These are phyloP conservation scores for Trachelus iudaicus DNA, from an alignment of 2,888 invertebrate genomes.

Conservation along the genomic window DNA sequence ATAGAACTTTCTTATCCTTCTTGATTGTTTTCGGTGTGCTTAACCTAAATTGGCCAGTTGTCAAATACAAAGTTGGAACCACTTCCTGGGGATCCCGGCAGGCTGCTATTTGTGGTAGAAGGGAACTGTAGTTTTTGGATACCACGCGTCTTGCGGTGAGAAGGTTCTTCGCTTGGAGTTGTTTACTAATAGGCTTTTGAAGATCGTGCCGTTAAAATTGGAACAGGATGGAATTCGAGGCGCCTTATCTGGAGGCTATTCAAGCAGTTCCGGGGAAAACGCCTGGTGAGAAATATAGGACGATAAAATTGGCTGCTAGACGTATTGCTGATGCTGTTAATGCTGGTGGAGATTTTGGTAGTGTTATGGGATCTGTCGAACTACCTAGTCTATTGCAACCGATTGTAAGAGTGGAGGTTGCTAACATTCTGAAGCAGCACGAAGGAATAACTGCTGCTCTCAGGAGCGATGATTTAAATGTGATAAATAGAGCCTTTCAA, in stretches of 20 bases:
- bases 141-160: background rate
- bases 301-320: conserved; percentile 36
- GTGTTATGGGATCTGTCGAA: conserved; percentile 4
- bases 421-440: conserved; percentile 35
- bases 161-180: background rate
- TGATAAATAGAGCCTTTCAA: conserved; percentile 48
- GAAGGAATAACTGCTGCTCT: conserved; percentile 43
- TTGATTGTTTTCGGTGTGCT: background rate
- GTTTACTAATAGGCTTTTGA: background rate
- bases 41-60: background rate
- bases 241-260: conserved; percentile 47
- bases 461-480: conserved; percentile 45
- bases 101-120: background rate
- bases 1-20: background rate
- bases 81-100: background rate
- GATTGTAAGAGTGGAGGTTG: conserved; percentile 41
- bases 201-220: background rate
- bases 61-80: background rate
- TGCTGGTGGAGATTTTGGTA: background rate
- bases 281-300: conserved; percentile 42
- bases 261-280: conserved; percentile 48
- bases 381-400: conserved; percentile 42
- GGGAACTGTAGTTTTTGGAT: background rate
- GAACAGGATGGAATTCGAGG: conserved; percentile 19
- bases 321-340: conserved; percentile 11